Evolutionary conservation across 2,888 invertebrate genomes (phyloP).

Genomic region (Heterodera filipjevi): DNA sequence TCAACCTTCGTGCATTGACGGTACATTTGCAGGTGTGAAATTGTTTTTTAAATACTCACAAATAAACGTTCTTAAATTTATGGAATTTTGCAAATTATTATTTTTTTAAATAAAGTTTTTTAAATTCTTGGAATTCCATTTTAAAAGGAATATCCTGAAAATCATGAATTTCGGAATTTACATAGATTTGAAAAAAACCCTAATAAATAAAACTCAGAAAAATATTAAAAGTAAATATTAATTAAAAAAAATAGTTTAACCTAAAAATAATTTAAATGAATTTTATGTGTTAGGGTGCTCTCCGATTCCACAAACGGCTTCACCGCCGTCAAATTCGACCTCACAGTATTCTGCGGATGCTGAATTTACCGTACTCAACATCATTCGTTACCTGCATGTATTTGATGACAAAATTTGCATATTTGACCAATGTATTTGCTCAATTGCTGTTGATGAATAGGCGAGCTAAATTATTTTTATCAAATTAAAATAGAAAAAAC

Average conservation of each 20-base stretch:
- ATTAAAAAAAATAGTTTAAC: not conserved
- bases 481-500: not conserved
- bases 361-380: conserved; percentile 64
- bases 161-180: too few species aligned
- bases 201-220: too few species aligned
- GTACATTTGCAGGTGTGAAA: conserved; percentile 57
- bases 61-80: not conserved
- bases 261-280: conserved; percentile 1
- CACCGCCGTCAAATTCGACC: conserved; percentile 60
- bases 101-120: not conserved
- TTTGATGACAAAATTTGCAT: conserved; percentile 62
- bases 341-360: conserved; percentile 55
- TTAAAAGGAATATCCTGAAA: too few species aligned
- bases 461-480: too few species aligned
- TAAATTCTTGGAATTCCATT: too few species aligned
- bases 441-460: conserved; percentile 63
- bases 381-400: conserved; percentile 62
- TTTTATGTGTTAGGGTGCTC: conserved; percentile 56
- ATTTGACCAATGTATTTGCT: conserved; percentile 59
- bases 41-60: too few species aligned
- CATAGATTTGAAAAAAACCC: too few species aligned
- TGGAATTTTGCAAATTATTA: not conserved
- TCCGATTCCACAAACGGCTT: conserved; percentile 64
- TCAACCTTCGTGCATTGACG: conserved; percentile 60
- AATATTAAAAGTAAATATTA: too few species aligned